Evolutionary conservation across 2,797 vertebrate species (phyloP), one percentile per base, ranked within the genome.

Genomic region (Nothura maculosa): DNA sequence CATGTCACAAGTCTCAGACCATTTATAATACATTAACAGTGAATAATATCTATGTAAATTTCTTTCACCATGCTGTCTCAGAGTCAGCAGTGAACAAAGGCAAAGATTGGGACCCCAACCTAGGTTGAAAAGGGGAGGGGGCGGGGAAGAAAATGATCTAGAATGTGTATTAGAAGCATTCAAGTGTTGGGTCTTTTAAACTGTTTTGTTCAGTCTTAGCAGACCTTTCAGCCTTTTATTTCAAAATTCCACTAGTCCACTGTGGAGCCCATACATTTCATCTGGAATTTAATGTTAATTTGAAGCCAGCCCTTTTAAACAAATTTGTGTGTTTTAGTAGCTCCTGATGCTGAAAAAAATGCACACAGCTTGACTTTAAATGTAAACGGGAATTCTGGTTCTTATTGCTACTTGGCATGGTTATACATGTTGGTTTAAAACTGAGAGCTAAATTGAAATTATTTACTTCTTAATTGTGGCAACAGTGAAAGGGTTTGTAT

Each of bases 11-110:
- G 98, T 98, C 98, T 98, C 98, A 98, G 98, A 98, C 98, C 98
- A 98, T 98, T 98, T 98, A 98, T 98, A 98, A 98, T 98, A 98
- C 98, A 98, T 98, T 98, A 98, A 98, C 98, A 98, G 98, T 98
- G 97, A 98, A 98, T 98, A 98, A 98, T 98, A 98, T 98, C 98
- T 98, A 98, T 98, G 98, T 98, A 98, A 98, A 98, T 98, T 98
- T 97, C 98, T 98, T 98, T 98, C 98, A 98, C 98, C 98, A 97
- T 98, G 98, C 98, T 98, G 98, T 98, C 98, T 98, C 98, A 98
- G 98, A 98, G 98, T 98, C 98, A 98, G 98, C 98, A 98, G 98
- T 98, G 98, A 98, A 98, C 98, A 98, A 98, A 98, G 97, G 98
- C 98, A 97, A 98, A 97, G 97, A 98, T 69, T 95, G 97, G 98